Evolutionary conservation across 35 echinoderm and acorn worm genomes (phyloP), one percentile per base, ranked within the genome.

Genomic region (Chiridota heheva): DNA sequence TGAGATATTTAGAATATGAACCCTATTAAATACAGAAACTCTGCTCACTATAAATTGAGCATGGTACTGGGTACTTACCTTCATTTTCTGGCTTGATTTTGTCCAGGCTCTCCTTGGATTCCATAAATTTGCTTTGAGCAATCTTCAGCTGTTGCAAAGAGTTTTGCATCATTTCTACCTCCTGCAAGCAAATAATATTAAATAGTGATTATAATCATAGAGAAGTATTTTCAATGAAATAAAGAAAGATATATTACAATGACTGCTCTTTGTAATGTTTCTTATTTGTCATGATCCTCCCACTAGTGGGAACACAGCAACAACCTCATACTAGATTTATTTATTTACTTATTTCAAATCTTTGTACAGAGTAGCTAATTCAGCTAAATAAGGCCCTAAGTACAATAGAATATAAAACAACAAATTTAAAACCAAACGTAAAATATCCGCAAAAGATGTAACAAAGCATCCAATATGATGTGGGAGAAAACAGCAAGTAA

Each of bases 101-200:
- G 41, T 64, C 60, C 36, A 96, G 61, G 72, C 92, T 90, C 5
- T 80, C 92, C 3, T 83, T 80, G 33, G 92, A 96, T 61, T 96
- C 92, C 55, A 96, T 27, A 61, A 96, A 96, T 26, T 89, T 85
- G 27, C 58, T 48, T 41, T 96, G 92, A 40, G 92, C 92, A 31
- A 96, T 70, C 69, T 96, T 96, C 72, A 96, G 72, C 58, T 96
- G 92, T 78, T 96, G 92, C 0, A 96, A 62, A 8, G 92, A 89
- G 65, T 25, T 81, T 60, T 96, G 92, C 60, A 96, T 78, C 69
- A 96, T 78, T 13, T 96, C 92, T 49, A 96, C 66, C 51, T 96
- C 92, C 92, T 96, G 43, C 20, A 68, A 72, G 29, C 46, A 31
- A 77, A 13, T 78, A 17, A 45, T 51, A 42, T 16, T 13, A 16